Conservation (phyloP, 1,140 invertebrate genomes). For the Conus betulinus region DNA sequence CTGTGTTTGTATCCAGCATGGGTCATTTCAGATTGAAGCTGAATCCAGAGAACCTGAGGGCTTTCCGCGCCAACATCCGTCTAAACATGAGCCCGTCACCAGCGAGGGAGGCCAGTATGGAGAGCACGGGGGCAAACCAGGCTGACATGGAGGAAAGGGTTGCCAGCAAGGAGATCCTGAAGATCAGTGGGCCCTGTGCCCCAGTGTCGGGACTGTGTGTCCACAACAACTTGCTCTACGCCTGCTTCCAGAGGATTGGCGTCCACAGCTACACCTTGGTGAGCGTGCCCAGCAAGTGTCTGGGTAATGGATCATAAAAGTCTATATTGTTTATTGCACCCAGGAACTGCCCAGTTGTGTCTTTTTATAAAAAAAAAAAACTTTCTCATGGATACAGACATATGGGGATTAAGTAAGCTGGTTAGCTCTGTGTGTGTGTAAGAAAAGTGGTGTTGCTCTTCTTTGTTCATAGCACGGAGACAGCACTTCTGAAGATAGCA, state of each 20-base stretch:
- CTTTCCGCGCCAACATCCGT: conserved; percentile 38
- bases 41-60: conserved; percentile 38
- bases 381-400: no score
- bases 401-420: no score
- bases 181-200: conserved; percentile 40
- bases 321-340: neutral
- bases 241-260: conserved; percentile 45
- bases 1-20: neutral
- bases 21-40: conserved; percentile 35
- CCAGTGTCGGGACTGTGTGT: conserved; percentile 48
- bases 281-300: conserved; percentile 21
- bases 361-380: no score
- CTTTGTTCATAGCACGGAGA: no score
- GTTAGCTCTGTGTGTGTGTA: no score
- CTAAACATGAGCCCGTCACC: neutral
- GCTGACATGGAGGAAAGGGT: neutral
- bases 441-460: no score
- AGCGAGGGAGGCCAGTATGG: neutral
- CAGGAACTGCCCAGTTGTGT: no score
- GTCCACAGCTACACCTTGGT: conserved; percentile 46
- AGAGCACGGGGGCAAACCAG: neutral
- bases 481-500: no score
- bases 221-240: conserved; percentile 41
- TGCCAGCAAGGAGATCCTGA: neutral
- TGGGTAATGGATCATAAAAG: neutral